Conservation (phyloP, 2,888 invertebrate genomes). For the Liodrosophila aerea region DNA sequence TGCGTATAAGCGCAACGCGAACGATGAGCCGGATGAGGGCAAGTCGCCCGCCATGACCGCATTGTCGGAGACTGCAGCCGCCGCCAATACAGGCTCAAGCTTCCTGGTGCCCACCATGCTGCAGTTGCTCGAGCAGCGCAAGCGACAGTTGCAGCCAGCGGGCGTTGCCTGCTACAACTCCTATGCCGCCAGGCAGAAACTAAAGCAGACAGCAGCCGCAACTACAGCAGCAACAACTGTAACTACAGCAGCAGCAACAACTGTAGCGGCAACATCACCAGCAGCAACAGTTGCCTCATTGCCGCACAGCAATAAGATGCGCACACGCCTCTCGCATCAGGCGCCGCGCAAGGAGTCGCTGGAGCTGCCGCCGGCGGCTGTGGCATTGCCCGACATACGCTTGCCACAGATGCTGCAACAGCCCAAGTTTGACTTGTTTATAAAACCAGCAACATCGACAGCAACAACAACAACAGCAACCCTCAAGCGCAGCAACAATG, state of each 20-base stretch:
- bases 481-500: no score
- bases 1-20: conserved; percentile 47
- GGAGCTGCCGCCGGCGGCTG: conserved; percentile 80
- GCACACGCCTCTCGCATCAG: conserved; percentile 54
- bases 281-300: background rate
- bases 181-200: conserved; percentile 10
- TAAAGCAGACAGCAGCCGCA: background rate
- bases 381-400: conserved; percentile 84
- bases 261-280: background rate
- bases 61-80: no score
- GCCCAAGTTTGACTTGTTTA: conserved; percentile 80
- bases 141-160: no score
- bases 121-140: conserved; percentile 85
- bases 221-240: background rate
- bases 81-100: conserved; percentile 3
- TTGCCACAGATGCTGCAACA: conserved; percentile 80
- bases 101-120: conserved; percentile 86
- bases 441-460: conserved; percentile 51
- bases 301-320: conserved; percentile 59
- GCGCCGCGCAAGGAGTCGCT: conserved; percentile 68
- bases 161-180: no score
- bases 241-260: background rate
- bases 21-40: no score
- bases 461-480: background rate
- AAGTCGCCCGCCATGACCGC: no score